Base-by-base conservation (phyloP, 2,888 invertebrate genomes). In the Ferdinandea cuprea region DNA sequence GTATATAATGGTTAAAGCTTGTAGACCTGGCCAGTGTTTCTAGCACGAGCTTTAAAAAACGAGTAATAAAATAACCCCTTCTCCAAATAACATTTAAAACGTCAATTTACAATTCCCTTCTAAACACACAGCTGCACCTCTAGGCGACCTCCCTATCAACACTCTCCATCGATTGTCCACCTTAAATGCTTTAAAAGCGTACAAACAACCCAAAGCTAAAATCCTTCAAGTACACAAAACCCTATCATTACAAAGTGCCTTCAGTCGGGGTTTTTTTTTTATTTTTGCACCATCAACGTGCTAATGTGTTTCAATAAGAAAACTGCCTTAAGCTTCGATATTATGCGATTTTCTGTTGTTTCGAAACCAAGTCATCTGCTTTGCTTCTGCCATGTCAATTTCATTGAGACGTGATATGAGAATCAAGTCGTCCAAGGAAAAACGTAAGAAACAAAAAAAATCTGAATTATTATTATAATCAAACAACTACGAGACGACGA, bases 381-480 rank as follows among this genome's bases (percentile, higher is more conserved):
- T 44, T 44, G 40, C 61, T 37, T 69, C 50, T n/a, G n/a, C 46
- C 40, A 35, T 46, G 35, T 52, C 69, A 59, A 50, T 65, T 40
- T 52, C 44, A 59, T 56, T 46, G 11, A 52, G 71, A 81, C 59
- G 46, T 76, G 65, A 81, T 58, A 42, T 44, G 69, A 17, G 50
- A 80, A 56, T 40, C 35, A 54, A 71, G 15, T 56, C 35, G n/a
- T n/a, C 28, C 2, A 9, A 52, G 35, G 21, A 11, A 25, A 44
- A 32, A 13, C 3, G 15, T n/a, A n/a, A n/a, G 25, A 17, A 61
- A 30, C n/a, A 40, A 40, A 63, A n/a, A 54, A 37, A 71, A 71
- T n/a, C n/a, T n/a, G 48, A 65, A 46, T 66, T 54, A 71, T 71
- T 71, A 46, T 66, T 28, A 76, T 66, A 81, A 81, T 71, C 59